Base-by-base conservation (phyloP, 2,888 invertebrate genomes). In the Caenorhabditis zanzibari region DNA sequence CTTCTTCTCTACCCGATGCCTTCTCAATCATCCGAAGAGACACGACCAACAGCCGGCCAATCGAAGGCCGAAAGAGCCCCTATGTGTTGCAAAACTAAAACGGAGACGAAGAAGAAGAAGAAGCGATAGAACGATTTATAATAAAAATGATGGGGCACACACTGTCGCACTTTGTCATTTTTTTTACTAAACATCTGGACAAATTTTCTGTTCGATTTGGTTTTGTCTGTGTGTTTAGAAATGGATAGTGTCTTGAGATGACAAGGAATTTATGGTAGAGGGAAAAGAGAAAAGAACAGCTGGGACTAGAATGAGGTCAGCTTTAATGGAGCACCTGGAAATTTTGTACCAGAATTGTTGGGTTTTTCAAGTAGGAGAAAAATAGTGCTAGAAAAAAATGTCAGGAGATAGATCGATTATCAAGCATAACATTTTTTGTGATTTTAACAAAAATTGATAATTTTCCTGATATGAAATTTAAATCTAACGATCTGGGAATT, bases 181-280 rank as follows among this genome's bases (percentile, higher is more conserved):
- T 58, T 38, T 73, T 76, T 76, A 76, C 69, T 59, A 76, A 76
- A 76, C 76, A 76, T 76, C 76, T 76, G 76, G 76, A 75, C 58
- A 68, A 59, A 52, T 38, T n/a, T n/a, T 35, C 61, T 54, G 49
- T 58, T 75, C 75, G 75, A 59, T 68, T 66, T 75, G 74, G 74
- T 58, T 54, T 47, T 44, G 44, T 44, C 28, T 28, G 24, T 61
- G 22, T 61, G 41, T 61, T 32, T 58, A 12, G 16, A n/a, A 16
- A 44, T n/a, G 44, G 1, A 24, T 47, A 1, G 47, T 19, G 73
- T 73, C 63, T 28, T 28, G 9, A 58, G 32, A 41, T 28, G 54
- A 74, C 41, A 74, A 38, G 10, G 54, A 68, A 49, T 32, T 59
- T 41, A 32, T 16, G 24, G 19, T n/a, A 2, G 24, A 24, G 54